Percentiles rank a stretch among this genome's conserved stretches.
These are phyloP conservation scores for Mastacembelus armatus DNA, from an alignment of 2,797 vertebrate species.

Conservation along the genomic window DNA sequence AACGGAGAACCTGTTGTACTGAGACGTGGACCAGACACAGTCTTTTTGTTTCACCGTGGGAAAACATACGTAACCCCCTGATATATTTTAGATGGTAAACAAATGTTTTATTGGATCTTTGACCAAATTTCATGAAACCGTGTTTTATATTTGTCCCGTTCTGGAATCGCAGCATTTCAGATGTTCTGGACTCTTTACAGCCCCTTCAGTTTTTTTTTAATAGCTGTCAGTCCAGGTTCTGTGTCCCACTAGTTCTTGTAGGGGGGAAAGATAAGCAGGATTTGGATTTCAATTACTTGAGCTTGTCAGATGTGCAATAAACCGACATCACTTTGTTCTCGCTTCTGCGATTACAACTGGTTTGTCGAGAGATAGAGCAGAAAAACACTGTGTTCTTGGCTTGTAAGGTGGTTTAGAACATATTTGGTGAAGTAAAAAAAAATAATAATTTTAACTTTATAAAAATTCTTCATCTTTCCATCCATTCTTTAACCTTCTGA, in stretches of 20 bases:
- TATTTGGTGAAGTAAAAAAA: too few relatives aligned
- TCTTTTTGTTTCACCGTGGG: background rate
- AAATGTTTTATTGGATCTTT: constrained; percentile 33
- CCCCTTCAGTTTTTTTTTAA: background rate
- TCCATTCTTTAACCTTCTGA: too few relatives aligned
- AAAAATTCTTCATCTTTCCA: too few relatives aligned
- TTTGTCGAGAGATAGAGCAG: too few relatives aligned
- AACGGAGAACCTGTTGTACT: too few relatives aligned
- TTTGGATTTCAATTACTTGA: background rate
- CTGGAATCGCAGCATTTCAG: constrained; percentile 14
- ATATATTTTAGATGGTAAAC: constrained; percentile 19
- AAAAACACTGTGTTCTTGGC: too few relatives aligned
- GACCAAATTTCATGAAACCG: background rate
- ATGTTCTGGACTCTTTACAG: constrained; percentile 10
- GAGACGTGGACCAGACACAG: too few relatives aligned
- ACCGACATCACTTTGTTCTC: background rate
- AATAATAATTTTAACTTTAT: too few relatives aligned
- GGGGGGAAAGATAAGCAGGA: background rate
- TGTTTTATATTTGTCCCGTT: constrained; percentile 33
- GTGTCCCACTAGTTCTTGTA: background rate
- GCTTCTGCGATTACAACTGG: background rate
- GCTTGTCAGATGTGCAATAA: background rate
- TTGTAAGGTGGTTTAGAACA: too few relatives aligned
- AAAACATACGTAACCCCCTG: background rate
- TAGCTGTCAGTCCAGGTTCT: background rate